These are phyloP conservation scores for Rhinophrynus dorsalis DNA, from an alignment of 2,797 vertebrate genomes.

Conservation along the genomic window DNA sequence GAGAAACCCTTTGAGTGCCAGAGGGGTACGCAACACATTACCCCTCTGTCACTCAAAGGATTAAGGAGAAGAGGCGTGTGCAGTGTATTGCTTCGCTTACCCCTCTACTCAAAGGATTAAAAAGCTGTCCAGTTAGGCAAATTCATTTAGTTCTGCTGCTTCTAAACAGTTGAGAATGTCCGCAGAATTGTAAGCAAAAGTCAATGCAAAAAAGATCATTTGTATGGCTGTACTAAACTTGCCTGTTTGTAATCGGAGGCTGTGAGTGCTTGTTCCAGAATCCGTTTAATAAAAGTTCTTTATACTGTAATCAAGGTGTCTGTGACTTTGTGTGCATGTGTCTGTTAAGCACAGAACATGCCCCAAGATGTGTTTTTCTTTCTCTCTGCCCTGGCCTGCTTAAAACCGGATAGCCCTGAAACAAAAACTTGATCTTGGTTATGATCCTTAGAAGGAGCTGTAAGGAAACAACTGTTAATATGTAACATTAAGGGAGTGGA, in stretches of 20 bases:
- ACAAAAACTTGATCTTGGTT: background rate
- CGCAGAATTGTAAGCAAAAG: constrained; percentile 16
- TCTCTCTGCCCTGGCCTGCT: constrained; percentile 10
- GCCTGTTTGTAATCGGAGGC: constrained; percentile 39
- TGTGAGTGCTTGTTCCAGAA: constrained; percentile 23
- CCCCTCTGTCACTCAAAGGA: too few relatives aligned
- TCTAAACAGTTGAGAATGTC: background rate
- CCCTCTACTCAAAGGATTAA: too few relatives aligned
- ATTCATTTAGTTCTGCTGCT: background rate
- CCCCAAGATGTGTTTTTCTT: constrained; percentile 13
- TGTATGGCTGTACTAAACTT: constrained; percentile 2
- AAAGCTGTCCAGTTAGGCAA: background rate
- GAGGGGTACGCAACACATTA: too few relatives aligned
- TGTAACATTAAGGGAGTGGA: constrained; percentile 4
- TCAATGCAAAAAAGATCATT: constrained; percentile 34
- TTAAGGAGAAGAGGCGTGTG: too few relatives aligned
- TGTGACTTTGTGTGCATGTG: background rate
- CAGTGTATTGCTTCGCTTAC: too few relatives aligned
- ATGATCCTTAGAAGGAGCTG: background rate
- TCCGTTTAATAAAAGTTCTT: constrained; percentile 42
- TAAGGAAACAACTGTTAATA: constrained; percentile 18
- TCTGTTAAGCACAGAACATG: constrained; percentile 9
- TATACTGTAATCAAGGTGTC: constrained; percentile 23
- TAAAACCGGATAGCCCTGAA: constrained; percentile 15
- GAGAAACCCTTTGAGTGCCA: too few relatives aligned